Base-by-base conservation (phyloP, 1,140 invertebrate genomes). In the Psilanteris sp. region DNA sequence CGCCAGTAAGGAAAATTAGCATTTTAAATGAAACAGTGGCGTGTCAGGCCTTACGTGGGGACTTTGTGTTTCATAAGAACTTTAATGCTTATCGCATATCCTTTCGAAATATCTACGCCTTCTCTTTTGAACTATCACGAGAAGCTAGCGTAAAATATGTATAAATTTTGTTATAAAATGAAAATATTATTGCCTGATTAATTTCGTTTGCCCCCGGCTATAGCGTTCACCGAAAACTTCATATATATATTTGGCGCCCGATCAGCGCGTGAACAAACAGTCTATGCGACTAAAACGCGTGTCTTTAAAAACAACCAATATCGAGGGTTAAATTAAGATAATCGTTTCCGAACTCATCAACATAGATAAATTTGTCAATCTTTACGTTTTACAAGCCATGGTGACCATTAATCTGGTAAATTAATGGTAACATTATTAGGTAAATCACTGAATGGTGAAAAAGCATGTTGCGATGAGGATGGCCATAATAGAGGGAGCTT, bases 11-110 rank as follows among this genome's bases (percentile, higher is more conserved):
- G 68, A 71, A 79, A 86, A 88, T 88, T 88, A 87, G 87, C 87
- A 88, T 88, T 88, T 88, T 87, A 88, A 88, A 88, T 88, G 86
- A 88, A 88, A 81, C 84, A 81, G 87, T 88, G 78, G 86, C 85
- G 87, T 87, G 87, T 82, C 62, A 72, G 77, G 79, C 39, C 50
- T 57, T 64, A 78, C 72, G 78, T 79, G 50, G 57, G 79, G 78
- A 85, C 83, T 85, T 84, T 85, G 84, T 82, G 79, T 80, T 86
- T 85, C 85, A 85, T 85, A 86, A 82, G 83, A 87, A 87, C 80
- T 83, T 85, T 83, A 83, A 82, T 83, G 83, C 86, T 85, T 86
- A 86, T 86, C 84, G 82, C 82, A 79, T 85, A 84, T 83, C 72
- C 81, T 71, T 71, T 78, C 50, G 59, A 79, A 81, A 78, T 81